Percentiles rank a stretch among this genome's conserved stretches.
Evolutionary conservation across 2,888 invertebrate species (phyloP).

Genomic region (Parasteatoda lunata): DNA sequence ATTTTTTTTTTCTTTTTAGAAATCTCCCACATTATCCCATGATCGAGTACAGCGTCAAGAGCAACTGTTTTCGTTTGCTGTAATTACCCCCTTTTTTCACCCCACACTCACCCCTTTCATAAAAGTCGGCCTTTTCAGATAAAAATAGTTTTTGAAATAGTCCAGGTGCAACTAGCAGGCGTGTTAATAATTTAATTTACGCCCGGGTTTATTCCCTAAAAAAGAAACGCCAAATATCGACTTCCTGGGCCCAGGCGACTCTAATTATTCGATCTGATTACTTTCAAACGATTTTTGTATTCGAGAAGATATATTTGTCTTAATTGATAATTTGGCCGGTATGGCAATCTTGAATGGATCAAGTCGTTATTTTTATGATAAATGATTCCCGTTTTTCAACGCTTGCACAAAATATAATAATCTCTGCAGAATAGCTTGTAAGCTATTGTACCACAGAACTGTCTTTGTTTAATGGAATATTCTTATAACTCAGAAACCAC

Average conservation of each 20-base stretch:
- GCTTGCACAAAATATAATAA: slow-evolving; percentile 29
- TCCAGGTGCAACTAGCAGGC: slow-evolving; percentile 58
- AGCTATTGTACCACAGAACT: too few species aligned
- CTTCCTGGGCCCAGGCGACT: slow-evolving; percentile 9
- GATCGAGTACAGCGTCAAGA: slow-evolving; percentile 54
- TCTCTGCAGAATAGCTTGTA: background rate
- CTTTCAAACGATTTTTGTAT: background rate
- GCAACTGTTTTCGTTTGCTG: slow-evolving; percentile 55
- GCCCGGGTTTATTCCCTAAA: slow-evolving; percentile 18
- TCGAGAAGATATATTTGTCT: slow-evolving; percentile 20
- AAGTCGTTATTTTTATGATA: slow-evolving; percentile 9
- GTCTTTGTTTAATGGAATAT: too few species aligned
- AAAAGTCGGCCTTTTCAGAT: slow-evolving; percentile 35
- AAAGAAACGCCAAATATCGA: slow-evolving; percentile 32
- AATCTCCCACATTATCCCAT: slow-evolving; percentile 2
- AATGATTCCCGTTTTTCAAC: slow-evolving; percentile 49
- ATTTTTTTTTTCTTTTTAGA: background rate
- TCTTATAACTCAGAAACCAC: too few species aligned
- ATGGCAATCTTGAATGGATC: slow-evolving; percentile 28
- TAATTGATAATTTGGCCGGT: slow-evolving; percentile 38
- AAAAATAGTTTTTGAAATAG: slow-evolving; percentile 50
- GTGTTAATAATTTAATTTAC: slow-evolving; percentile 66
- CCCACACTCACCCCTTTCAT: background rate
- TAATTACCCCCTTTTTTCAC: slow-evolving; percentile 48
- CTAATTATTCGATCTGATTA: slow-evolving; percentile 51